A percentile compares a stretch with the other conserved stretches of the same genome.
Evolutionary conservation across 2,888 invertebrate species (phyloP).

Genomic region (Bombylius discolor): DNA sequence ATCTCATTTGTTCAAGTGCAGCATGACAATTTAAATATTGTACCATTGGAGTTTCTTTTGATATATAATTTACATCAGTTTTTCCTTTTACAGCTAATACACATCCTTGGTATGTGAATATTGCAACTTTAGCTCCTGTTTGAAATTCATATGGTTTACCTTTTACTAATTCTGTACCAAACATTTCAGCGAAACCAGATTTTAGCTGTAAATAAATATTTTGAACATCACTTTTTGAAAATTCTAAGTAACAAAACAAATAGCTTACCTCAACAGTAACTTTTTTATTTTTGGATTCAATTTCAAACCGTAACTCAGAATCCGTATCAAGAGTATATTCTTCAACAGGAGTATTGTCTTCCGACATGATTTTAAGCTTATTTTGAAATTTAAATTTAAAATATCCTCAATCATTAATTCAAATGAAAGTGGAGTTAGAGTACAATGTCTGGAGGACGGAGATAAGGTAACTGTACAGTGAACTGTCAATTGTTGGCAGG

Average conservation of each 20-base stretch:
- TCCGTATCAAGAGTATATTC: constrained; percentile 79
- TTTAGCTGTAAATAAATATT: constrained; percentile 49
- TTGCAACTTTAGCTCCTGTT: constrained; percentile 84
- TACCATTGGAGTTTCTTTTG: constrained; percentile 93
- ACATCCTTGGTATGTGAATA: constrained; percentile 95
- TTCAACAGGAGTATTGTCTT: constrained; percentile 16
- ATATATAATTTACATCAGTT: constrained; percentile 86
- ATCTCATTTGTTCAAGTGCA: constrained; percentile 79
- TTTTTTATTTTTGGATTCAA: constrained; percentile 75
- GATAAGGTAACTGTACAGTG: too few relatives aligned
- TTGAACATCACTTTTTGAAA: neutral
- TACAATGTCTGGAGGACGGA: too few relatives aligned
- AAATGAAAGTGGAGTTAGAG: too few relatives aligned
- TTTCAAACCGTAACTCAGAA: constrained; percentile 87
- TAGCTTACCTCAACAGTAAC: constrained; percentile 56
- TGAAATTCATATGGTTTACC: constrained; percentile 83
- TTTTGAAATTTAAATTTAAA: too few relatives aligned
- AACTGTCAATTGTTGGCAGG: too few relatives aligned
- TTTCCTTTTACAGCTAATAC: constrained; percentile 71
- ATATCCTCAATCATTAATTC: too few relatives aligned
- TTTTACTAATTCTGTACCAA: constrained; percentile 90
- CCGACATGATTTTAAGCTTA: constrained; percentile 5
- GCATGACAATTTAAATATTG: constrained; percentile 93
- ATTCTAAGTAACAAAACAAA: neutral
- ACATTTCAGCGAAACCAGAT: constrained; percentile 86